Evolutionary conservation across 2,888 invertebrate species (phyloP).

Genomic region (Myopa tessellatipennis): DNA sequence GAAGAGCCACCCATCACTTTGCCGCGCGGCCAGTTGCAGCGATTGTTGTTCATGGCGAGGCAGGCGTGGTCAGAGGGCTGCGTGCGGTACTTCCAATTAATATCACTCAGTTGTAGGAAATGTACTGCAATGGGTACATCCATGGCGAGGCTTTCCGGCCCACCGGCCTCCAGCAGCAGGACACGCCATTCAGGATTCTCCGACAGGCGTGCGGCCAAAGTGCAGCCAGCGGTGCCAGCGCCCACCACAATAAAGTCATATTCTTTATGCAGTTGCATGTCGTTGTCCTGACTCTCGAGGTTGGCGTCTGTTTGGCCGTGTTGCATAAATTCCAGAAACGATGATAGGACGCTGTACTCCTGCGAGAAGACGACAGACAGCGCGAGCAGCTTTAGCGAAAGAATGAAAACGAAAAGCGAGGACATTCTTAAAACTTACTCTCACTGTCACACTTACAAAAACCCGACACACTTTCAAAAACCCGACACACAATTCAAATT

Average conservation of each 20-base stretch:
- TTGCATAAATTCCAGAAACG: slow-evolving; percentile 53
- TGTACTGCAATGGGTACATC: slow-evolving; percentile 79
- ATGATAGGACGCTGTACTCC: slow-evolving; percentile 45
- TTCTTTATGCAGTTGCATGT: slow-evolving; percentile 60
- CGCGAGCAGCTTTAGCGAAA: not conserved
- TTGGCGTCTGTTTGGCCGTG: slow-evolving; percentile 57
- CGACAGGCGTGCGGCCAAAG: slow-evolving; percentile 78
- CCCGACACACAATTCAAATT: not conserved
- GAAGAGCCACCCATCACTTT: slow-evolving; percentile 86
- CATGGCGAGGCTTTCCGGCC: slow-evolving; percentile 77
- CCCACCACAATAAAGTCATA: slow-evolving; percentile 85
- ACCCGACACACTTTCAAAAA: not conserved
- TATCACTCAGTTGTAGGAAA: slow-evolving; percentile 75
- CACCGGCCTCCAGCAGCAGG: slow-evolving; percentile 80
- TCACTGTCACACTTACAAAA: not conserved
- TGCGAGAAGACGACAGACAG: not conserved
- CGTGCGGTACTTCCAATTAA: slow-evolving; percentile 85
- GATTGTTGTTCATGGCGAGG: slow-evolving; percentile 77
- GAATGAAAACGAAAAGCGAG: not conserved
- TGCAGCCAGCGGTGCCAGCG: slow-evolving; percentile 84
- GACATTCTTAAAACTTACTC: not conserved
- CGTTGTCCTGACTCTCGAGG: slow-evolving; percentile 56
- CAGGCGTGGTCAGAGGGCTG: slow-evolving; percentile 79
- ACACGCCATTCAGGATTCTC: slow-evolving; percentile 76
- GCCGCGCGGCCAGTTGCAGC: slow-evolving; percentile 83